Base-by-base conservation (phyloP, 1,140 invertebrate genomes). In the Drosophila varians region DNA sequence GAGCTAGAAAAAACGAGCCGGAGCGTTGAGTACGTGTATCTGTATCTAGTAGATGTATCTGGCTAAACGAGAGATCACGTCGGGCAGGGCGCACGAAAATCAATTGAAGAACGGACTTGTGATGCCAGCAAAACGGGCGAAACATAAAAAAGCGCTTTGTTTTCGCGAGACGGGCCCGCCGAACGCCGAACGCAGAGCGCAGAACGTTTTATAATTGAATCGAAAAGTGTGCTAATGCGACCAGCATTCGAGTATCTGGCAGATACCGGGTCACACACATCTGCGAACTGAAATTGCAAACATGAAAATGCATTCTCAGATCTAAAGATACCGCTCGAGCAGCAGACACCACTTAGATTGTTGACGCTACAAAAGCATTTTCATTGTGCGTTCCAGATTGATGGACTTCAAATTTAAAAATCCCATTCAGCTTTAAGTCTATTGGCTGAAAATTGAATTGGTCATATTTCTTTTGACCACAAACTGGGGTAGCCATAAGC, bases 81-180 rank as follows among this genome's bases (percentile, higher is more conserved):
- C 62, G 47, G 5, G 78, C 60, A 58, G 55, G 62, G 46, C 51
- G 74, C 57, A 65, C 70, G 57, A 88, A 82, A 82, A 77, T 82
- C 83, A 88, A 88, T 87, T 88, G 82, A 74, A 45, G 56, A 74
- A 74, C 75, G 45, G 42, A 25, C 34, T 57, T 42, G 26, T 8
- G 21, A 42, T 3, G 52, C 16, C 48, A 46, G n/a, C n/a, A n/a
- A n/a, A n/a, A 31, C 40, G 55, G 40, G 25, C 3, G 21, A 19
- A 73, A 74, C 77, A 84, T 69, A 84, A 72, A 73, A 84, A 84
- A 79, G 77, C 57, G 79, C 79, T 76, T 84, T 84, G 79, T 84
- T 72, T 75, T 45, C 69, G 38, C 56, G 12, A 14, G 19, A 28
- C 34, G 38, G 26, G 46, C 23, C 74, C 74, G n/a, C n/a, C n/a